Conservation (phyloP, 1,140 invertebrate species). For the Cotesia chilonis region DNA sequence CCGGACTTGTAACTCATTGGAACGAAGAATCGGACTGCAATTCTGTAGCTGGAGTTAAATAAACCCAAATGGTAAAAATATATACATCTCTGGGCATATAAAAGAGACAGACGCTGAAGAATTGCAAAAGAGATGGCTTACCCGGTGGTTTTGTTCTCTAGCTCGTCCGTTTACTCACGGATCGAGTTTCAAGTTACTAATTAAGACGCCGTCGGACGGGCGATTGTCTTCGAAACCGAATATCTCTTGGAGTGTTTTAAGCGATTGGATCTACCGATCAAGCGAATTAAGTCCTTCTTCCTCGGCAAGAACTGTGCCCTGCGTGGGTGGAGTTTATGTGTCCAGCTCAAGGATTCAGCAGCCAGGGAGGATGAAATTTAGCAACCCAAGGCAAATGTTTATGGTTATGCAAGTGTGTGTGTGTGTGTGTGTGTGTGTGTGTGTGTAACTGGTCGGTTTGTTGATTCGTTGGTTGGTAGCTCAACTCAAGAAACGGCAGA, state of each 20-base stretch:
- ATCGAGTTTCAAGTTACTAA: conserved; percentile 47
- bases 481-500: not conserved
- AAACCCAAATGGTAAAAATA: not conserved
- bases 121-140: conserved; percentile 36
- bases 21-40: too few relatives aligned
- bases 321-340: conserved; percentile 37
- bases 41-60: too few relatives aligned
- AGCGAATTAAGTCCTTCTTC: conserved; percentile 43
- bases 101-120: conserved; percentile 36
- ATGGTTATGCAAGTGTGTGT: conserved; percentile 8
- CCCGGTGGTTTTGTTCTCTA: conserved; percentile 36
- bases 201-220: conserved; percentile 49
- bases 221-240: conserved; percentile 51
- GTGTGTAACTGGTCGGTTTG: not conserved
- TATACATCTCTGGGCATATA: not conserved
- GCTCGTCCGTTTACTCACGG: conserved; percentile 11
- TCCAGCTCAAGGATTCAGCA: too few relatives aligned
- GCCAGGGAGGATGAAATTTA: too few relatives aligned
- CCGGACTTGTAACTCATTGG: too few relatives aligned
- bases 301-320: conserved; percentile 30
- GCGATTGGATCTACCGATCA: conserved; percentile 46
- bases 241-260: conserved; percentile 46
- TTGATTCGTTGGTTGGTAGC: too few relatives aligned
- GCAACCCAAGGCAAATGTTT: conserved; percentile 20
- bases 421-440: conserved; percentile 7